Conservation (phyloP, 2,888 invertebrate species). For the Rutpela maculata region DNA sequence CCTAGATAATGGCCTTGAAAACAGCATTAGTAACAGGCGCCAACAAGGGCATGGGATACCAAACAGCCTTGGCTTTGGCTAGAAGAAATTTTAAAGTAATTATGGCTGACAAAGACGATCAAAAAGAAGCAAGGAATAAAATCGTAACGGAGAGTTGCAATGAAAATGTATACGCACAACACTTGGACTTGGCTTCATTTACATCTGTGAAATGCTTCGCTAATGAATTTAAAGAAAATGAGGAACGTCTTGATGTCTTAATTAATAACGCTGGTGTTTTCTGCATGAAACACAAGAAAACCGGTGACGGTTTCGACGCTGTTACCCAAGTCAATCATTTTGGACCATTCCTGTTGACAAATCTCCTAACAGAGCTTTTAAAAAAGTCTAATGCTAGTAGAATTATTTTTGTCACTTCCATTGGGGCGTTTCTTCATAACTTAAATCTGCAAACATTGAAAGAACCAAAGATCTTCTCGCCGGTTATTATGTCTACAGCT, state of each 20-base stretch:
- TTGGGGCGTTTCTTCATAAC: constrained; percentile 51
- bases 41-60: constrained; percentile 70
- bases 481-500: constrained; percentile 50
- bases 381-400: constrained; percentile 42
- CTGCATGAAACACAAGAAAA: constrained; percentile 72
- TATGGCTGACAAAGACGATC: constrained; percentile 71
- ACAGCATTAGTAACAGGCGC: constrained; percentile 52
- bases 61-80: constrained; percentile 71
- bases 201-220: constrained; percentile 77
- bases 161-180: constrained; percentile 66
- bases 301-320: constrained; percentile 79
- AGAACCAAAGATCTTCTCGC: constrained; percentile 45
- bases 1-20: constrained; percentile 24
- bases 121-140: constrained; percentile 59
- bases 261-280: constrained; percentile 80
- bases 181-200: constrained; percentile 72
- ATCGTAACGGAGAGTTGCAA: constrained; percentile 64
- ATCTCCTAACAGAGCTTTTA: constrained; percentile 75
- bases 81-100: constrained; percentile 74
- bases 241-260: constrained; percentile 77
- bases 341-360: constrained; percentile 82
- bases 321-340: constrained; percentile 83
- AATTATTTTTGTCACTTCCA: constrained; percentile 55
- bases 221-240: constrained; percentile 74
- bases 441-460: constrained; percentile 42